Evolutionary conservation across 2,888 invertebrate species (phyloP), one percentile per base, ranked within the genome.

Genomic region (Drosophila nr. perissopoda): DNA sequence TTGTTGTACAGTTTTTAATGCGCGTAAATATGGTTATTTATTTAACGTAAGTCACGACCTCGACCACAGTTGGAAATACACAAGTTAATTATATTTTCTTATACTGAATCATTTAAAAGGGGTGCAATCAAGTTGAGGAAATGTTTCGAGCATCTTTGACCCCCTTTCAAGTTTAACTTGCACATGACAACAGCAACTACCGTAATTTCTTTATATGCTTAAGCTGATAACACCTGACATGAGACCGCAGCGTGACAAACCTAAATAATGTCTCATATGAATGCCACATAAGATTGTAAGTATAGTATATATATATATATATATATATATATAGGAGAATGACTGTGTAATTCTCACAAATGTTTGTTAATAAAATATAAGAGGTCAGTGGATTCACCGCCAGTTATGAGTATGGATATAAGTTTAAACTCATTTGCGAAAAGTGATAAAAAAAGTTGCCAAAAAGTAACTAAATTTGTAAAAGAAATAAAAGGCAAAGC

Each of bases 191-290:
- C 60, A 57, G 33, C 7, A 21, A 52, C 21, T 25, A 33, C 10
- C 54, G 25, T 13, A 31, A 45, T 45, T 45, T 42, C 38, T 27
- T 33, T 53, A 25, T 27, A 33, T 27, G 27, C 25, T 42, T 16
- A 33, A 48, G 8, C 34, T 68, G 68, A 68, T 69, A 68, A 69
- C 40, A 68, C 21, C 36, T 48, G 62, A 11, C 71, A 72, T 38
- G 53, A 42, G 63, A 25, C 34, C 27, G 36, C 29, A 40, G 48
- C 52, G 63, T 71, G 62, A 33, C 18, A 40, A 8, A 48, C 34
- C 38, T 33, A 53, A 36, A 58, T 40, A 42, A 36, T 16, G 40
- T 38, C 13, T 40, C 18, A 38, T 42, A 34, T 13, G 6, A 40
- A 45, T 34, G 18, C 18, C 21, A 5, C 25, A 25, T 29, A 16